Percentiles rank a stretch among this genome's conserved stretches.
phyloP scores from a whole-genome alignment of 2,113 vertebrate genomes.

The Corydoras maculifer region DNA sequence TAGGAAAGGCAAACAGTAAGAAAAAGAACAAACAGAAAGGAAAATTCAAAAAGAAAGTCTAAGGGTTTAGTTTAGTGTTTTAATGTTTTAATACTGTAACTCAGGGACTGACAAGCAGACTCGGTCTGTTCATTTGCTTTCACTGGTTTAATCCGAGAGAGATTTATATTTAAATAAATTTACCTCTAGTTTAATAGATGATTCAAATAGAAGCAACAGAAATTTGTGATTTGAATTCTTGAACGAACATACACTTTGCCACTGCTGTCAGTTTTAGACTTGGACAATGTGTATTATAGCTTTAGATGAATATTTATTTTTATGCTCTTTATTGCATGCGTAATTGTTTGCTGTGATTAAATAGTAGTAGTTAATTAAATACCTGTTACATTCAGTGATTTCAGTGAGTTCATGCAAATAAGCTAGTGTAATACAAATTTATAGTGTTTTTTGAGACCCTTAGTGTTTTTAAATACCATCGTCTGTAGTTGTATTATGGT shows the following conservation, averaged over 20 bases:
- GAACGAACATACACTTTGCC: conserved; percentile 42
- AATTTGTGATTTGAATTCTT: conserved; percentile 31
- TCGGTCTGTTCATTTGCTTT: conserved; percentile 37
- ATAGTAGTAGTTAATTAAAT: too few species aligned
- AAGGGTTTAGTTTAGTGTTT: conserved; percentile 21
- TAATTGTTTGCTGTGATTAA: conserved; percentile 37
- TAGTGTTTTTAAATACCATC: conserved; percentile 35
- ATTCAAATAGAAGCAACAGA: conserved; percentile 6
- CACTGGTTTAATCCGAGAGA: conserved; percentile 34
- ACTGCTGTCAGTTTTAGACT: conserved; percentile 54
- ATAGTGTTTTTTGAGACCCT: conserved; percentile 39
- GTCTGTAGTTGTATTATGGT: conserved; percentile 29
- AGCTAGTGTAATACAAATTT: too few species aligned
- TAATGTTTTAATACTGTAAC: conserved; percentile 36
- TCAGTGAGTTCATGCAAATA: too few species aligned
- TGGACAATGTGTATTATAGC: conserved; percentile 39
- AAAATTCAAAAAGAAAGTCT: conserved; percentile 64
- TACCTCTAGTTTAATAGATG: conserved; percentile 26
- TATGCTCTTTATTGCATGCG: conserved; percentile 54
- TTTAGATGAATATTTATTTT: conserved; percentile 54
- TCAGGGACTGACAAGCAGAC: conserved; percentile 58
- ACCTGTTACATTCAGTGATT: too few species aligned
- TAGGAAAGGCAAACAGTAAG: conserved; percentile 58
- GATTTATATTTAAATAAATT: conserved; percentile 24
- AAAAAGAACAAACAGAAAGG: conserved; percentile 67